Evolutionary conservation across 2,888 invertebrate genomes (phyloP).

Genomic region (Hyalella azteca): DNA sequence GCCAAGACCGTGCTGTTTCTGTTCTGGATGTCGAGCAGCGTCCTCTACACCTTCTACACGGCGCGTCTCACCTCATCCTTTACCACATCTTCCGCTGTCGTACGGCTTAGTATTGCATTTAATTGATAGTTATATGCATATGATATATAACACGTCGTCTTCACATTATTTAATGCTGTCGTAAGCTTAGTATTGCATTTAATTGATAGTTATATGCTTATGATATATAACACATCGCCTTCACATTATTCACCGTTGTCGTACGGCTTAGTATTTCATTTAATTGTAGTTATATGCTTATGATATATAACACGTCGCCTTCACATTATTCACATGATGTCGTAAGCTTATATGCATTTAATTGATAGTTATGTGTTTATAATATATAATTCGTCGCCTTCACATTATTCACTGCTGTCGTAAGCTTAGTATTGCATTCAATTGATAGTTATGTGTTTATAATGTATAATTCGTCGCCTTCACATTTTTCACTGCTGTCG

Average conservation of each 20-base stretch:
- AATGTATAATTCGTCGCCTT: background rate
- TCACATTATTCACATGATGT: conserved; percentile 28
- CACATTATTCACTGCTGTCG: conserved; percentile 38
- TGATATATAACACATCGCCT: background rate
- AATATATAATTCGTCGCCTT: background rate
- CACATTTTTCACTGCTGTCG: background rate
- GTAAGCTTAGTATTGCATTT: background rate
- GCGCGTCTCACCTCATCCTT: conserved; percentile 47
- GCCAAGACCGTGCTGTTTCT: conserved; percentile 43
- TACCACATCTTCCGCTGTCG: conserved; percentile 38
- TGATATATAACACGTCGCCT: background rate
- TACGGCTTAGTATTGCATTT: background rate
- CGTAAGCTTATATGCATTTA: background rate
- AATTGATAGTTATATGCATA: background rate
- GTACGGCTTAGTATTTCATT: background rate
- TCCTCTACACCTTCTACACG: conserved; percentile 50
- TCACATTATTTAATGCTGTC: background rate
- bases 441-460: background rate
- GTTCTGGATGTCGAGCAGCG: conserved; percentile 44
- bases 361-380: background rate
- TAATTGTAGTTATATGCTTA: background rate
- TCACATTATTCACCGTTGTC: background rate
- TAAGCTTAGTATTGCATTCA: background rate
- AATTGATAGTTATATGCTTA: background rate
- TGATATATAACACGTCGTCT: background rate